phyloP scores from a whole-genome alignment of 2,888 invertebrate species.

The Neocrepidodera transversa region DNA sequence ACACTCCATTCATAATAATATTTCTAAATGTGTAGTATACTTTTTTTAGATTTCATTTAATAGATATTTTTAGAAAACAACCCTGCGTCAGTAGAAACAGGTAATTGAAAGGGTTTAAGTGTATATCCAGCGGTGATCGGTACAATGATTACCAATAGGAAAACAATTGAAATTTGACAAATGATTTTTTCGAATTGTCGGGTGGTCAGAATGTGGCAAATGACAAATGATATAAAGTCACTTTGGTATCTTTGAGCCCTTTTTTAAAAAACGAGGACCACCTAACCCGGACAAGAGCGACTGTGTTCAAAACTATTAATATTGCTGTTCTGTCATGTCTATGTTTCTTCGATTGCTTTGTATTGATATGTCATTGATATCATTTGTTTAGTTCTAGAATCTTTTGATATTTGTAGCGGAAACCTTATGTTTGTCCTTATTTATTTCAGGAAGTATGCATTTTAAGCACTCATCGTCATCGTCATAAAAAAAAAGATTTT shows the following conservation, averaged over 20 bases:
- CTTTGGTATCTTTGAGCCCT: conserved; percentile 48
- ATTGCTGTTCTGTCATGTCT: conserved; percentile 48
- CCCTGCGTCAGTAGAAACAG: not conserved
- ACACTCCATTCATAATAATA: too few species aligned
- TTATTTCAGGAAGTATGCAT: too few species aligned
- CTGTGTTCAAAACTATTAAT: conserved; percentile 50
- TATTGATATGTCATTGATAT: conserved; percentile 45
- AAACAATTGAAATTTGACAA: conserved; percentile 60
- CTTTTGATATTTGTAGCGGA: too few species aligned
- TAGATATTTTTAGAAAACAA: too few species aligned
- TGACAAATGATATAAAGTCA: conserved; percentile 62
- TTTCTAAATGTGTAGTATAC: too few species aligned
- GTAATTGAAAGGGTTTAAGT: conserved; percentile 5
- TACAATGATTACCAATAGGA: conserved; percentile 35
- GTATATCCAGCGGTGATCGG: conserved; percentile 7
- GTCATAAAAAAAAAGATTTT: too few species aligned
- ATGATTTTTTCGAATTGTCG: conserved; percentile 59
- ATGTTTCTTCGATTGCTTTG: conserved; percentile 46
- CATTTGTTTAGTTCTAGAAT: conserved; percentile 17
- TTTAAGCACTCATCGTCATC: too few species aligned
- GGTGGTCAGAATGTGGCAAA: conserved; percentile 55
- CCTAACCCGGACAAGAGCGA: conserved; percentile 52
- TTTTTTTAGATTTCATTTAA: too few species aligned
- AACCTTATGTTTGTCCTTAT: too few species aligned
- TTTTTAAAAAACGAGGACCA: conserved; percentile 55